phyloP scores from a whole-genome alignment of 1,140 invertebrate genomes.

The Hyles vespertilio region DNA sequence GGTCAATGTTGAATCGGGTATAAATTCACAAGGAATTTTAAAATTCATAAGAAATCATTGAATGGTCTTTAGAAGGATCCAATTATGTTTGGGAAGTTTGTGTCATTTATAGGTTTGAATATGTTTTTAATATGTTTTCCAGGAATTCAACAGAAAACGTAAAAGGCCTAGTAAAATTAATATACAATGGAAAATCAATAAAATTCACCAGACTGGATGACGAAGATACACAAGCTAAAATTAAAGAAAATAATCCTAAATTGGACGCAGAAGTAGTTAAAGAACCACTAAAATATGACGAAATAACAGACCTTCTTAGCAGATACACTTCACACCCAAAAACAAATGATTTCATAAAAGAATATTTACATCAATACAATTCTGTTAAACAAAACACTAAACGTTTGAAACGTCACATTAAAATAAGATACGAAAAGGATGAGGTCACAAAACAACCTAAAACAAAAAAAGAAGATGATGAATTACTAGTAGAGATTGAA shows the following conservation, averaged over 20 bases:
- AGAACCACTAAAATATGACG: too few relatives aligned
- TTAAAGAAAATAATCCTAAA: slow-evolving; percentile 2
- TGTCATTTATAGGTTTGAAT: too few relatives aligned
- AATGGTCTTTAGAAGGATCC: too few relatives aligned
- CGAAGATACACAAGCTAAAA: slow-evolving; percentile 5
- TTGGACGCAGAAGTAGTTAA: not conserved
- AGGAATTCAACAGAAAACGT: slow-evolving; percentile 33
- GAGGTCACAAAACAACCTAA: slow-evolving; percentile 19
- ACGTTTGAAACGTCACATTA: slow-evolving; percentile 45
- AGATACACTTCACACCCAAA: too few relatives aligned
- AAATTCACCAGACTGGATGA: slow-evolving; percentile 33
- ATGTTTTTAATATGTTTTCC: too few relatives aligned
- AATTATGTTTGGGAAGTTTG: too few relatives aligned
- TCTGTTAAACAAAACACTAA: slow-evolving; percentile 17
- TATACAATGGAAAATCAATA: slow-evolving; percentile 48
- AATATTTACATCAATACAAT: slow-evolving; percentile 38
- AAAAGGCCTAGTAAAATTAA: slow-evolving; percentile 42
- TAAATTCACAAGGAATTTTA: too few relatives aligned
- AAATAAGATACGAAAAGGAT: slow-evolving; percentile 37
- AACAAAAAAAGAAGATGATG: slow-evolving; percentile 40
- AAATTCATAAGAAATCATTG: too few relatives aligned
- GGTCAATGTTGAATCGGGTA: too few relatives aligned
- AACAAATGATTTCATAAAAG: slow-evolving; percentile 22
- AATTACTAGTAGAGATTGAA: slow-evolving; percentile 65
- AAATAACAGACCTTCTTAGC: too few relatives aligned